A percentile compares a stretch with the other conserved stretches of the same genome.
Evolutionary conservation across 35 echinoderm and acorn worm species (phyloP).

Genomic region (Holothuria glaberrima): DNA sequence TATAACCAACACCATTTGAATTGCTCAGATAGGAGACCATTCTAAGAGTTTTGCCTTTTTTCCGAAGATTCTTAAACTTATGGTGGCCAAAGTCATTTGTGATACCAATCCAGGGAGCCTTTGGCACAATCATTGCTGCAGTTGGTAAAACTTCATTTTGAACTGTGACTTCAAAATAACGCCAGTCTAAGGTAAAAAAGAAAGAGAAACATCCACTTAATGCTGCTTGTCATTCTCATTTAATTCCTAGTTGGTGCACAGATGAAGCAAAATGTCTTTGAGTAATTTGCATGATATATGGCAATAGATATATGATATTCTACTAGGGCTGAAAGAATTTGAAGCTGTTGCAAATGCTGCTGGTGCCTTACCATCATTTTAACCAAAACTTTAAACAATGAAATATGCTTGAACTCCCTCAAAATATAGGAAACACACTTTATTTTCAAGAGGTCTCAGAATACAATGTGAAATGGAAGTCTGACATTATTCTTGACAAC

Average conservation of each 20-base stretch:
- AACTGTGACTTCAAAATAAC: slow-evolving; percentile 83
- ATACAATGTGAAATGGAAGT: too few species aligned
- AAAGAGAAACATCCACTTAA: background rate
- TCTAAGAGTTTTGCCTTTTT: slow-evolving; percentile 51
- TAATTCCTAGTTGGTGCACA: too few species aligned
- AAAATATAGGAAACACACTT: too few species aligned
- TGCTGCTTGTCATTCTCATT: too few species aligned
- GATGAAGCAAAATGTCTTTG: background rate
- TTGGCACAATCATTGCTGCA: slow-evolving; percentile 32
- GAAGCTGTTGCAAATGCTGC: too few species aligned
- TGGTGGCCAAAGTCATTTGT: slow-evolving; percentile 60
- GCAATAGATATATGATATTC: background rate
- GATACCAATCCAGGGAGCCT: slow-evolving; percentile 74
- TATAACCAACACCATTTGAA: slow-evolving; percentile 75
- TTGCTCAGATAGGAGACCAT: slow-evolving; percentile 74
- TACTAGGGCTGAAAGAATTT: background rate
- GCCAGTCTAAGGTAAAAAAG: slow-evolving; percentile 72
- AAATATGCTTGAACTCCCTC: too few species aligned
- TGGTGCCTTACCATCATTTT: too few species aligned
- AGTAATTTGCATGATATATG: background rate
- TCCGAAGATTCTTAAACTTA: slow-evolving; percentile 60
- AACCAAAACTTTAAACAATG: too few species aligned
- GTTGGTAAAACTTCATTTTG: slow-evolving; percentile 60
- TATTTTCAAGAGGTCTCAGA: too few species aligned
- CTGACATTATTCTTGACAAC: too few species aligned